These are phyloP conservation scores for Glaucomys volans DNA, from an alignment of 2,113 vertebrate species.

Conservation along the genomic window DNA sequence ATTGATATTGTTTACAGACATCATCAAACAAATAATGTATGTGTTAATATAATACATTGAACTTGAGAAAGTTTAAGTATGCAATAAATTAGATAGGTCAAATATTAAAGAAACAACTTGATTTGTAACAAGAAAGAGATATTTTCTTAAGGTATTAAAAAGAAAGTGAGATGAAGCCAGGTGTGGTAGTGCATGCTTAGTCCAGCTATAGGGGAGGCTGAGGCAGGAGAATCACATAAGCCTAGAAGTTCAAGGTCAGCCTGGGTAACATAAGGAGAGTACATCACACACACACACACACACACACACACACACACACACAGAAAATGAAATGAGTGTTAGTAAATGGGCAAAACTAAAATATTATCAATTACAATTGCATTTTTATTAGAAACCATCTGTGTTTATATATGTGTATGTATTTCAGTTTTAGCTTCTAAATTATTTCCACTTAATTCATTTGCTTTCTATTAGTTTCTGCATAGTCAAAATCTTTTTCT, in stretches of 20 bases:
- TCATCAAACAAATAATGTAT: background rate
- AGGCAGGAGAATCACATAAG: background rate
- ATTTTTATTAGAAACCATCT: background rate
- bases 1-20: background rate
- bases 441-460: background rate
- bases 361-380: background rate
- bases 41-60: background rate
- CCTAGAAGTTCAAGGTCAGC: background rate
- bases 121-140: background rate
- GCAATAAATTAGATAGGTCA: background rate
- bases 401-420: background rate
- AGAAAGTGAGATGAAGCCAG: background rate
- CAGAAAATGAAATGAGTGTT: background rate
- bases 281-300: too few relatives aligned
- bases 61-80: background rate
- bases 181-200: too few relatives aligned
- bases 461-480: background rate
- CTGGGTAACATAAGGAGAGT: background rate
- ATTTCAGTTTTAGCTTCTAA: background rate
- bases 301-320: background rate
- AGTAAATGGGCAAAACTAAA: background rate
- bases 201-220: background rate
- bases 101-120: background rate
- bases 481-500: background rate
- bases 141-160: background rate